A percentile compares a stretch with the other conserved stretches of the same genome.
These are phyloP conservation scores for Podiceps cristatus DNA, from an alignment of 2,113 vertebrate genomes.

Conservation along the genomic window DNA sequence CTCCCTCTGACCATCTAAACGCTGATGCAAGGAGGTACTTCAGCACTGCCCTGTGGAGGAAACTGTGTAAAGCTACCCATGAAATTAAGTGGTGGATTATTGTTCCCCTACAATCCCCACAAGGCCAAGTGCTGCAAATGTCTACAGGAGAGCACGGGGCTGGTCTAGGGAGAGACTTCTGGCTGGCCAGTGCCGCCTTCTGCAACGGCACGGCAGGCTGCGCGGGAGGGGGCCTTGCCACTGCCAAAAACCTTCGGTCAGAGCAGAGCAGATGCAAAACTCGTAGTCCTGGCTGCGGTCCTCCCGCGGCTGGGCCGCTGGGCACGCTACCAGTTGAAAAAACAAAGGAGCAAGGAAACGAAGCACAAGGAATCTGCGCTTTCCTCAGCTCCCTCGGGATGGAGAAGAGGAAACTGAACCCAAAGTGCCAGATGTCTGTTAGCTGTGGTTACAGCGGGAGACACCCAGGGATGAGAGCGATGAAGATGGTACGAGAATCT, in stretches of 20 bases:
- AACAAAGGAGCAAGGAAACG: neutral
- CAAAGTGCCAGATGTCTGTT: neutral
- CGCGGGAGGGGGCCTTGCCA: neutral
- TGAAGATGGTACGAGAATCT: neutral
- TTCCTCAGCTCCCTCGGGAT: neutral
- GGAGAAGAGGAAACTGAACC: neutral
- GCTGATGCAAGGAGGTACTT: neutral
- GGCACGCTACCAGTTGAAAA: neutral
- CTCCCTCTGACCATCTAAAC: neutral
- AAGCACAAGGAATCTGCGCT: neutral
- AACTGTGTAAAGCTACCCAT: neutral
- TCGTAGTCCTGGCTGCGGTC: neutral
- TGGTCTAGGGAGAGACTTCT: neutral
- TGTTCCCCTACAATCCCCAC: neutral
- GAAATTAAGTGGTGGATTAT: neutral
- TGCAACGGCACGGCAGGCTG: neutral
- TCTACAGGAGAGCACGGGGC: neutral
- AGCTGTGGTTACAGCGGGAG: neutral
- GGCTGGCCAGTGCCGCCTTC: neutral
- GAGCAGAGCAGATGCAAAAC: neutral
- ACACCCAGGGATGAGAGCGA: fast-evolving
- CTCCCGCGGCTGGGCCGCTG: neutral
- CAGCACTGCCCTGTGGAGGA: neutral
- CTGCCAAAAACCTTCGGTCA: neutral
- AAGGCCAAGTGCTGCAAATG: neutral